phyloP scores from a whole-genome alignment of 2,888 invertebrate species.

The Cryptocephalus primarius region DNA sequence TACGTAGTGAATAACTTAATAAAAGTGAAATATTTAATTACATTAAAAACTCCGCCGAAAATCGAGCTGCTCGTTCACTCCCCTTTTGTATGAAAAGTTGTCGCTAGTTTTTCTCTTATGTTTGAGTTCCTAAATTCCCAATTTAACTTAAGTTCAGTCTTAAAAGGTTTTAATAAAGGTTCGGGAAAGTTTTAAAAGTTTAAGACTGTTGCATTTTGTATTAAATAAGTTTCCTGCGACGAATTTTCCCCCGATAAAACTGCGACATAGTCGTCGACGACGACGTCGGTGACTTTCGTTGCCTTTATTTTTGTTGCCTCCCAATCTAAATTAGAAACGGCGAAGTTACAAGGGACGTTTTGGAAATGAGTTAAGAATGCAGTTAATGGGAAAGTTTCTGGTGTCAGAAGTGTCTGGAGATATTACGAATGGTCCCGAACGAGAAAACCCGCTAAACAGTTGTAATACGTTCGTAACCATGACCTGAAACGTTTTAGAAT shows the following conservation, averaged over 20 bases:
- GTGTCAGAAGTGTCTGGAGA: neutral
- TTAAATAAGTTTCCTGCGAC: slow-evolving; percentile 14
- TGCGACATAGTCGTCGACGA: slow-evolving; percentile 1
- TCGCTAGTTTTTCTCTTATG: slow-evolving; percentile 2
- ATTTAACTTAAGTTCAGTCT: slow-evolving; percentile 11
- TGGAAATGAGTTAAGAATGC: neutral
- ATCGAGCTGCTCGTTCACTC: neutral
- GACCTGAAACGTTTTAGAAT: too few species aligned
- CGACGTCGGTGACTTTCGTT: slow-evolving; percentile 6
- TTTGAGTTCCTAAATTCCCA: slow-evolving; percentile 10
- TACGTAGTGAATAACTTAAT: too few species aligned
- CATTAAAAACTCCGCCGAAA: too few species aligned
- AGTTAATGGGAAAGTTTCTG: neutral
- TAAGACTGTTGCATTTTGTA: slow-evolving; percentile 14
- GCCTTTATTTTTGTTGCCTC: slow-evolving; percentile 7
- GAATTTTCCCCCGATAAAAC: slow-evolving; percentile 9
- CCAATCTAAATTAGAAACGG: neutral
- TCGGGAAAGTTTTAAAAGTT: slow-evolving; percentile 6
- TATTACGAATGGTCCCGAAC: too few species aligned
- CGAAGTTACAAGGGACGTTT: neutral
- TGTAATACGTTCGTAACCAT: too few species aligned
- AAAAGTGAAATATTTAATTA: too few species aligned
- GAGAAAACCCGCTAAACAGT: too few species aligned
- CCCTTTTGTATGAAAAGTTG: neutral
- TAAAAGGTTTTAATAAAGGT: slow-evolving; percentile 14